Percentiles rank a stretch among this genome's conserved stretches.
These are phyloP conservation scores for Notamacropus eugenii DNA, from an alignment of 2,797 vertebrate species.

Conservation along the genomic window DNA sequence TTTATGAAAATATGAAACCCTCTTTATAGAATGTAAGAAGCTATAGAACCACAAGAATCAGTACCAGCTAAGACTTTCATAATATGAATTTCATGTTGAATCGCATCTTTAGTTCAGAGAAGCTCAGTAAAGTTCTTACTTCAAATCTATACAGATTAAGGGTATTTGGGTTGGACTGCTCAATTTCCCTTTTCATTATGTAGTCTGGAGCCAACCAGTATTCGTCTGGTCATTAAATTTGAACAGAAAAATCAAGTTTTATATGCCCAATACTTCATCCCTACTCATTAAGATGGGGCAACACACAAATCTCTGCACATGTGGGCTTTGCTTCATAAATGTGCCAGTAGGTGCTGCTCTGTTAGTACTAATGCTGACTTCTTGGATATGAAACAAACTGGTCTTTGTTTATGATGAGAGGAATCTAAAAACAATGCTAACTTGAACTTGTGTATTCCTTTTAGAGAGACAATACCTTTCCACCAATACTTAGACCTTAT, in stretches of 20 bases:
- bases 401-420: conserved; percentile 64
- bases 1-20: conserved; percentile 53
- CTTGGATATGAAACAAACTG: conserved; percentile 39
- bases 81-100: conserved; percentile 26
- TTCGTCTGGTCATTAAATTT: neutral
- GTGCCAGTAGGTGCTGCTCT: conserved; percentile 63
- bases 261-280: conserved; percentile 6
- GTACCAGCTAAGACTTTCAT: neutral
- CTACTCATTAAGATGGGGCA: conserved; percentile 65
- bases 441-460: conserved; percentile 23
- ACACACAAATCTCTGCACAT: neutral
- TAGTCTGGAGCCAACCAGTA: conserved; percentile 38
- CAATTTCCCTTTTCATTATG: conserved; percentile 27
- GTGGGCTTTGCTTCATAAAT: conserved; percentile 64
- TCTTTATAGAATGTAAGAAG: conserved; percentile 38
- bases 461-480: conserved; percentile 24
- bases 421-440: conserved; percentile 30
- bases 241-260: neutral
- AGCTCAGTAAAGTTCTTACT: neutral
- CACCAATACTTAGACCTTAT: neutral
- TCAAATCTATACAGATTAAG: neutral
- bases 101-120: conserved; percentile 8
- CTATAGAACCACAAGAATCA: neutral
- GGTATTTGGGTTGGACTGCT: conserved; percentile 15
- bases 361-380: conserved; percentile 50